These are phyloP conservation scores for Conus ventricosus DNA, from an alignment of 1,140 invertebrate species.

Conservation along the genomic window DNA sequence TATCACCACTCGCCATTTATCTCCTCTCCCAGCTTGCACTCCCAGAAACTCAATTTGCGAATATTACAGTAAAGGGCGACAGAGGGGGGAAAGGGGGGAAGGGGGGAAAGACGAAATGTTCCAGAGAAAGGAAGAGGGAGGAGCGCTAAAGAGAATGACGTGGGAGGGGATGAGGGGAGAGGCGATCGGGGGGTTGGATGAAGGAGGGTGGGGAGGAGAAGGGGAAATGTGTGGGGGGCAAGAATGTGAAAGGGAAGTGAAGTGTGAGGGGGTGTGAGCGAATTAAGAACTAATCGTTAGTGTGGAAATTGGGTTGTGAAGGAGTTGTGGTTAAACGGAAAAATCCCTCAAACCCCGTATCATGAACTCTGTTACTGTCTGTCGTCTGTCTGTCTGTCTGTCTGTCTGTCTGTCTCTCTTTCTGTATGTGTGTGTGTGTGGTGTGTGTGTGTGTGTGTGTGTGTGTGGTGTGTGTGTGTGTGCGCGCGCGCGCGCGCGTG, in stretches of 20 bases:
- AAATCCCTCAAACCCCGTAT: neutral
- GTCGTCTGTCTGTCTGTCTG: neutral
- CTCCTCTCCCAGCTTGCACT: neutral
- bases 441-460: too few relatives aligned
- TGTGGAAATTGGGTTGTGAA: neutral
- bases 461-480: too few relatives aligned
- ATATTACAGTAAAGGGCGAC: neutral
- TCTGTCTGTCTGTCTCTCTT: neutral
- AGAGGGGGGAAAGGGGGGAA: neutral
- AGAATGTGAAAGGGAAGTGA: neutral
- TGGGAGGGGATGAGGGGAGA: neutral
- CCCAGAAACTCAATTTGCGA: constrained; percentile 7
- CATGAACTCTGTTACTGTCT: neutral
- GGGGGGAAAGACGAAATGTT: neutral
- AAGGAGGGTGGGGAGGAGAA: neutral
- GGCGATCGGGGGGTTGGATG: neutral
- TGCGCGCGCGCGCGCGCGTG: too few relatives aligned
- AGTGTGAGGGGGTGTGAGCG: neutral
- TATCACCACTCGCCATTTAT: constrained; percentile 1
- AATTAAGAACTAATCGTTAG: constrained; percentile 13
- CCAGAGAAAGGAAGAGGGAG: neutral
- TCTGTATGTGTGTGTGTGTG: neutral
- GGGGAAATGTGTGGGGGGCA: neutral
- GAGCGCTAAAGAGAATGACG: neutral
- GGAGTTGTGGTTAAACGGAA: neutral